Conservation (phyloP, 2,113 vertebrate genomes). For the Pollachius pollachius region DNA sequence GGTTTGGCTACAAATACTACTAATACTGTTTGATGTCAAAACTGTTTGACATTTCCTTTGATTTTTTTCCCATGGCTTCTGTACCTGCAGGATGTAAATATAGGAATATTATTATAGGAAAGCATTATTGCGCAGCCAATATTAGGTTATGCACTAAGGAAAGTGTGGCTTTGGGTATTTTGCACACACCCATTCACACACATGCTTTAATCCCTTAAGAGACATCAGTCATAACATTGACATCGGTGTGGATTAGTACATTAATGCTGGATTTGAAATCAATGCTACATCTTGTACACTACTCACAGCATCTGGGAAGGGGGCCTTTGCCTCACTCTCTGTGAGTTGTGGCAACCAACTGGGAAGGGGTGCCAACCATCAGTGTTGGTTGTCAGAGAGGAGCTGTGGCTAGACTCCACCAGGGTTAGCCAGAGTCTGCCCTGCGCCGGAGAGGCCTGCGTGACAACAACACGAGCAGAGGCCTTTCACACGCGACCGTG, state of each 20-base stretch:
- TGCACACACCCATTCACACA: not conserved
- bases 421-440: not conserved
- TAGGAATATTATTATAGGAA: too few relatives aligned
- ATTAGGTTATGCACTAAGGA: too few relatives aligned
- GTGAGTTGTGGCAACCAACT: not conserved
- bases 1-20: not conserved
- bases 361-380: not conserved
- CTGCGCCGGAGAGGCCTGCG: slow-evolving; percentile 2
- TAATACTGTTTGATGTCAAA: not conserved
- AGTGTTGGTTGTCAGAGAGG: not conserved
- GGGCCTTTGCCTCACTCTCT: not conserved
- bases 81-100: too few relatives aligned
- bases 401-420: not conserved
- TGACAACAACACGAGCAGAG: slow-evolving; percentile 1
- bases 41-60: too few relatives aligned
- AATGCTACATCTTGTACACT: slow-evolving; percentile 3
- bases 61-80: too few relatives aligned
- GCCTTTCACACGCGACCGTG: not conserved
- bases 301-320: not conserved
- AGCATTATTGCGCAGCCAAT: too few relatives aligned
- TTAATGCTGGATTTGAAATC: slow-evolving; percentile 23
- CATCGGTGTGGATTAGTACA: slow-evolving; percentile 19
- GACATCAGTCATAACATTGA: slow-evolving; percentile 14
- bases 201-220: slow-evolving; percentile 9
- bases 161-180: not conserved